Percentiles rank a stretch among this genome's conserved stretches.
Conservation (phyloP, 2,888 invertebrate species). For the Strigamia transsilvanica region DNA sequence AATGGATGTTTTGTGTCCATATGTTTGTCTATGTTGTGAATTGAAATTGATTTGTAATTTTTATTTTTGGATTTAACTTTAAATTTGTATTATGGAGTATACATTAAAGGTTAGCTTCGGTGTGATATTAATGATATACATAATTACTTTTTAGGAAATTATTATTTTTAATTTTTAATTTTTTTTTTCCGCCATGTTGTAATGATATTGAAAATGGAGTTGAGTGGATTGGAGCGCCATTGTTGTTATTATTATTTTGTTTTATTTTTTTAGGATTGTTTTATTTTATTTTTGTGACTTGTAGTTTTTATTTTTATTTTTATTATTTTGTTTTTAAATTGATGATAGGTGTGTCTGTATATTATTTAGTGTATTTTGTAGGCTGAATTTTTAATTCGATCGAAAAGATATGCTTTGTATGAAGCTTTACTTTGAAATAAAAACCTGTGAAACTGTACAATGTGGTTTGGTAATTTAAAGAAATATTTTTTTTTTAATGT, state of each 20-base stretch:
- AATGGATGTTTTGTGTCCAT: constrained; percentile 43
- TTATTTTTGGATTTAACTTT: background rate
- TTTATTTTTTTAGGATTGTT: background rate
- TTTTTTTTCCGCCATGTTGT: constrained; percentile 34
- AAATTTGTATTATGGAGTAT: background rate
- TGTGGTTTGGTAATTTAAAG: background rate
- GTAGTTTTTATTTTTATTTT: constrained; percentile 1
- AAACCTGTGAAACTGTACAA: constrained; percentile 37
- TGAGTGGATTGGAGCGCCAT: background rate
- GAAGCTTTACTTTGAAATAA: constrained; percentile 44
- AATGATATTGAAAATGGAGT: constrained; percentile 17
- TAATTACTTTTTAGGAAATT: background rate
- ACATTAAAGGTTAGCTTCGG: constrained; percentile 37
- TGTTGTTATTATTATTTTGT: constrained; percentile 5
- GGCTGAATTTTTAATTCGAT: constrained; percentile 38
- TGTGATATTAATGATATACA: constrained; percentile 24
- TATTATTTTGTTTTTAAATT: constrained; percentile 5
- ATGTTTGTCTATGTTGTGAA: constrained; percentile 35
- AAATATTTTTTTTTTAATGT: background rate
- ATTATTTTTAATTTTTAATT: background rate
- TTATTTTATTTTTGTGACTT: background rate
- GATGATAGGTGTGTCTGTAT: constrained; percentile 32
- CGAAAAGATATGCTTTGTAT: constrained; percentile 39
- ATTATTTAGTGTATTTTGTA: constrained; percentile 41
- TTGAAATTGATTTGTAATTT: constrained; percentile 11